phyloP scores from a whole-genome alignment of 2,113 vertebrate species.

The Procavia capensis region DNA sequence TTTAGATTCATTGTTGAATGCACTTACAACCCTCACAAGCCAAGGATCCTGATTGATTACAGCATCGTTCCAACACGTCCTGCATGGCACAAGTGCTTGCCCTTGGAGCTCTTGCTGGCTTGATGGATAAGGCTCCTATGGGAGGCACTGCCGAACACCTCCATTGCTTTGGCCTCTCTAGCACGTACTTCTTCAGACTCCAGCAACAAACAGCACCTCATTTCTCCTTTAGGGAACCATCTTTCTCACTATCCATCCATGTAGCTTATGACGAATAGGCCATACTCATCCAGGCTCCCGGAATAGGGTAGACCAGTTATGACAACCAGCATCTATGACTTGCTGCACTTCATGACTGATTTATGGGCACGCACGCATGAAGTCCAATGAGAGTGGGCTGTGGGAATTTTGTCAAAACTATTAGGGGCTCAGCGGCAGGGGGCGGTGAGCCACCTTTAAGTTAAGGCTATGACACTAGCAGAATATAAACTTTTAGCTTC shows the following conservation, averaged over 20 bases:
- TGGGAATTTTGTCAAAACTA: background rate
- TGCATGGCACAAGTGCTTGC: no score
- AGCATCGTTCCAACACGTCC: background rate
- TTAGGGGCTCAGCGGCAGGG: no score
- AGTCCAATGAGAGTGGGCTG: background rate
- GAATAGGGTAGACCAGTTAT: background rate
- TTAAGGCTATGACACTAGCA: background rate
- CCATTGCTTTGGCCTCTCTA: background rate
- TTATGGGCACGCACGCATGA: background rate
- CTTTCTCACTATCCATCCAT: background rate
- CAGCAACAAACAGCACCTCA: background rate
- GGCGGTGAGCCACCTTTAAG: background rate
- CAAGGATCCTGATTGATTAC: background rate
- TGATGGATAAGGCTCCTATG: background rate
- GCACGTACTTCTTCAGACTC: background rate
- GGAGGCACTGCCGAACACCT: background rate
- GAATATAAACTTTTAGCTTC: background rate
- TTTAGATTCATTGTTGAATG: background rate
- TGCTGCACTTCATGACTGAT: accelerated
- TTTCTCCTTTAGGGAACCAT: background rate
- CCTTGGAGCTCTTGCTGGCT: background rate
- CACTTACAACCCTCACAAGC: background rate
- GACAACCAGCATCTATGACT: background rate
- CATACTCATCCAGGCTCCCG: background rate
- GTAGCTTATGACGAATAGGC: background rate